Base-by-base conservation (phyloP, 2,888 invertebrate species). In the Ephialtes manifestator region DNA sequence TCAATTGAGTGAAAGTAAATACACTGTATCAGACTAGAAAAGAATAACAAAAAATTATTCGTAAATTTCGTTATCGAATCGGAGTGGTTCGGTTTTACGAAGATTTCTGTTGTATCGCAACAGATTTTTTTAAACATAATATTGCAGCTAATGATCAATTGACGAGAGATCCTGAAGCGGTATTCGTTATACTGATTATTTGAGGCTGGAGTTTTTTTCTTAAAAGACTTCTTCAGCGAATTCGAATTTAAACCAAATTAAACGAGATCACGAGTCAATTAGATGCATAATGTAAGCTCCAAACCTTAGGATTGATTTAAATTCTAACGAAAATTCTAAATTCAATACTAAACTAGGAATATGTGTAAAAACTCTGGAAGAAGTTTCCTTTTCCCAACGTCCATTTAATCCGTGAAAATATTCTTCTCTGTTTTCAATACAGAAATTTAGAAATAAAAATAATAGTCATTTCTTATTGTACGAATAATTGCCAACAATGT, bases 21-120 rank as follows among this genome's bases (percentile, higher is more conserved):
- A 81, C 77, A 55, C 74, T 15, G 60, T 68, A 46, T 74, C 35
- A 72, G 81, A 81, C 81, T 81, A 81, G 81, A 78, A 63, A 31
- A 67, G 67, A 75, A 75, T 28, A 46, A 68, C 28, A 46, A 53
- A 71, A 53, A 63, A 15, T 31, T 10, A 31, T 60, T n/a, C 1
- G 1, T 13, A n/a, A 31, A 63, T 63, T 39, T 15, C 1, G 8
- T 35, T 63, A 35, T 63, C 63, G 39, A 63, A 63, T 39, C 63
- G 10, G 31, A 15, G 63, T 39, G 63, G n/a, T 31, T 35, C n/a
- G 60, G 60, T 31, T 31, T n/a, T 28, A 60, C 5, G n/a, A 28
- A 60, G 18, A 51, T 67, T 65, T 55, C 39, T 35, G 58, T 35
- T 11, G 35, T 28, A 51, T 51, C 51, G 71, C 35, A 46, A 31